Evolutionary conservation across 2,888 invertebrate genomes (phyloP), one percentile per base, ranked within the genome.

Genomic region (Nephrocerus scutellatus): DNA sequence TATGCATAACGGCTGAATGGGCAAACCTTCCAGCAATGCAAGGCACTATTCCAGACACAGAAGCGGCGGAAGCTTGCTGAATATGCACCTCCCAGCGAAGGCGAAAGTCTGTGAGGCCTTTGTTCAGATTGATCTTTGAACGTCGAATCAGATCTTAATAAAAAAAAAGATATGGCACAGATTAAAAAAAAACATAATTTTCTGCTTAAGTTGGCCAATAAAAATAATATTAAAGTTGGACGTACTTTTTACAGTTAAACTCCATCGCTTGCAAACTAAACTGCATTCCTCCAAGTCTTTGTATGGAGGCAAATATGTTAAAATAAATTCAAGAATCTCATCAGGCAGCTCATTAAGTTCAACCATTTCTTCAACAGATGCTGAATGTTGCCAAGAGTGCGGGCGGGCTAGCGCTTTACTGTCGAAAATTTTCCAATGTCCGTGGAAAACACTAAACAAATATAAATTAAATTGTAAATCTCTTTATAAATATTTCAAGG

Each of bases 11-110:
- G 23, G 91, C 86, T 43, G 90, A 83, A 74, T 95, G 95, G 0
- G 92, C 91, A 70, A 91, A 92, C 45, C 93, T 76, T 60, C 87
- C 90, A 2, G 89, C 82, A 46, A 93, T 91, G n/a, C 80, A 80
- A 16, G 84, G 81, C 22, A 76, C 70, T 59, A 50, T 26, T 2
- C 43, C 33, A 30, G 31, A 18, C 3, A 15, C 19, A 13, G 18
- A 26, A 12, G 43, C 32, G 3, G 44, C 46, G 1, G 50, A 49
- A 1, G 52, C 51, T 44, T 59, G 50, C 32, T 54, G 58, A 1
- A 57, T 51, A 25, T 79, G 71, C 39, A 78, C 74, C 58, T 79
- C 78, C 86, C 88, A 89, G 53, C 79, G 71, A 49, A 89, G 73
- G 41, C 82, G 79, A 56, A 85, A 87, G 54, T 82, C 82, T 22